Evolutionary conservation across 2,113 vertebrate species (phyloP).

Genomic region (Sinocyclocheilus maitianheensis): DNA sequence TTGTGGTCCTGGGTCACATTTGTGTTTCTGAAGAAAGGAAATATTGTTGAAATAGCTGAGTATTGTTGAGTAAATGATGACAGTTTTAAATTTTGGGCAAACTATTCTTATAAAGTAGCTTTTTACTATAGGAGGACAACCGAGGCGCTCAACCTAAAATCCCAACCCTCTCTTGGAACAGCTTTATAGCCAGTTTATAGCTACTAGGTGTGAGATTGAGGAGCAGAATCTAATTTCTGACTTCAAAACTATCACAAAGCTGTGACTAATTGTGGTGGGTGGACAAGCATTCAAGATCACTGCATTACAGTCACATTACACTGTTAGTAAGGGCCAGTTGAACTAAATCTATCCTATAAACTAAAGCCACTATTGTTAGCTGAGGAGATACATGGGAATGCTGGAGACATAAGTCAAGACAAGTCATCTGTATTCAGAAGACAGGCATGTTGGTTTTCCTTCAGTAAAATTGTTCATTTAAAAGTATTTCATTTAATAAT

Average conservation of each 20-base stretch:
- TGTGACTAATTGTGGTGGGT: neutral
- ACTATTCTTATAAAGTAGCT: neutral
- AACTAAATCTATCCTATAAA: neutral
- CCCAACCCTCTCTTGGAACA: neutral
- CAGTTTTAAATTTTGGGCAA: neutral
- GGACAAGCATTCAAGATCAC: slow-evolving; percentile 15
- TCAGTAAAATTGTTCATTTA: neutral
- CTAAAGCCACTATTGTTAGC: neutral
- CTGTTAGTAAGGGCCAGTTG: neutral
- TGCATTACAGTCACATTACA: neutral
- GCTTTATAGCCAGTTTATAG: neutral
- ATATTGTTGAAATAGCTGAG: neutral
- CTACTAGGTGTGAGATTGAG: neutral
- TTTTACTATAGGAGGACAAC: no score
- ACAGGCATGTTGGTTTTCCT: slow-evolving; percentile 17
- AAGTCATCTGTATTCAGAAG: neutral
- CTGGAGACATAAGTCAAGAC: neutral
- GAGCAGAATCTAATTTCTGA: slow-evolving; percentile 8
- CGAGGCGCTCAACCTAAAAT: no score
- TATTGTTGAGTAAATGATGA: neutral
- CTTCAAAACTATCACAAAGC: neutral
- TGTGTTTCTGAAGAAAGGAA: neutral
- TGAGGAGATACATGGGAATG: neutral
- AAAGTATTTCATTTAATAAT: neutral
- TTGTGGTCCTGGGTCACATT: no score